Evolutionary conservation across 2,797 vertebrate species (phyloP), one percentile per base, ranked within the genome.

Genomic region (Hemitrygon akajei): DNA sequence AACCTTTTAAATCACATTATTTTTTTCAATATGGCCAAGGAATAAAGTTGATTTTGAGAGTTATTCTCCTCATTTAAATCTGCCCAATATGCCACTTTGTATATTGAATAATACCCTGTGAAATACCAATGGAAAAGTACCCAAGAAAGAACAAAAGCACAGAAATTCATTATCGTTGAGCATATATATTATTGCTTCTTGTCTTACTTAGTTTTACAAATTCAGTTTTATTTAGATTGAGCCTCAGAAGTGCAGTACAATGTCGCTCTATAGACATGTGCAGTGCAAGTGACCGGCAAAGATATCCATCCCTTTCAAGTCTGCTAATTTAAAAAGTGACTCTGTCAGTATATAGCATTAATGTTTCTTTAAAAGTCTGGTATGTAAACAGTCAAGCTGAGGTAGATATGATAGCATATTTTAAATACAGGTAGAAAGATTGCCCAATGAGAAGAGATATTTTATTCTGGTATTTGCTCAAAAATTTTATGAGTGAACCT

Each of bases 401-500:
- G 86, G 20, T 89, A 63, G 86, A 34, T 27, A 34, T 71, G 69
- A 47, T 91, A 73, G 47, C 89, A 69, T 34, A 91, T 91, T 14
- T 71, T 91, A 71, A 91, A 73, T 91, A 66, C 66, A 71, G 37
- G 34, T 18, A 71, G 66, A 91, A 47, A 47, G 34, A 73, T 40
- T 91, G 89, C 25, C 89, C 66, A 91, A 91, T 91, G 89, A 71
- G 66, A 91, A 20, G 63, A 66, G n/a, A 34, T 73, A 71, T 91
- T 71, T 91, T 91, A n/a, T 91, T 91, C 34, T 73, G 37, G 71
- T 66, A 73, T 91, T 91, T 91, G 89, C 34, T 71, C 58, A 20
- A 58, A 89, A 89, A 89, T n/a, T n/a, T 89, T 89, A 60, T n/a
- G n/a, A 89, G 0, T 18, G 25, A 96, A 95, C 95, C 95, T 94